Evolutionary conservation across 2,797 vertebrate species (phyloP), one percentile per base, ranked within the genome.

Genomic region (Menidia menidia): DNA sequence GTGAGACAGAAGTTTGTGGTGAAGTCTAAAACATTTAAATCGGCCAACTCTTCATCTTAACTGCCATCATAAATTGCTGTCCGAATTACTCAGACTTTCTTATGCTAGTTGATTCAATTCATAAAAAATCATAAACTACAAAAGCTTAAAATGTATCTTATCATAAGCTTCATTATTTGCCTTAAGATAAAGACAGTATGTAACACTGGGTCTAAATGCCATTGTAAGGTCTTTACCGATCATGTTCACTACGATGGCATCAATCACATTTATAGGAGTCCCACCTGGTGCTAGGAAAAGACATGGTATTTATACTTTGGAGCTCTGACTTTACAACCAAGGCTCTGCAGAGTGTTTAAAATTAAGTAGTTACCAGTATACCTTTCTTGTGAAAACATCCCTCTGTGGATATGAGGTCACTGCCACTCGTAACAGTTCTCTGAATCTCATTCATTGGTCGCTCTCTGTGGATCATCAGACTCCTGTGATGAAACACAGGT

Each of bases 221-320:
- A 58, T 42, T 51, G 76, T 78, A 70, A 78, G 60, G 71, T 87
- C 44, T 71, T 76, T 62, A 70, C 73, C 72, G 57, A 81, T 72
- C 35, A 42, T 74, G 50, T 55, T 73, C 84, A 60, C 35, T 10
- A 39, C 10, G 10, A 39, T 39, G 7, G 10, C 35, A 39, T 39
- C 35, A 39, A 39, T 39, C 35, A 39, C 35, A 39, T 39, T 39
- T 39, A 39, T 39, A 39, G 35, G 35, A 39, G 35, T 39, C 10
- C 7, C 35, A 39, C 75, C 65, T 73, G 62, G 48, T 64, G 59
- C 52, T 60, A 71, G n/a, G 50, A 51, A 13, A 25, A 78, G 60
- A 75, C 54, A 58, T 16, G 64, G 76, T 69, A 80, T 52, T 52
- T 58, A 39, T 9, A 39, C 35, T 6, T 3, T 39, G 9, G 35